Conservation (phyloP, 2,113 vertebrate species). For the Casuarius casuarius region DNA sequence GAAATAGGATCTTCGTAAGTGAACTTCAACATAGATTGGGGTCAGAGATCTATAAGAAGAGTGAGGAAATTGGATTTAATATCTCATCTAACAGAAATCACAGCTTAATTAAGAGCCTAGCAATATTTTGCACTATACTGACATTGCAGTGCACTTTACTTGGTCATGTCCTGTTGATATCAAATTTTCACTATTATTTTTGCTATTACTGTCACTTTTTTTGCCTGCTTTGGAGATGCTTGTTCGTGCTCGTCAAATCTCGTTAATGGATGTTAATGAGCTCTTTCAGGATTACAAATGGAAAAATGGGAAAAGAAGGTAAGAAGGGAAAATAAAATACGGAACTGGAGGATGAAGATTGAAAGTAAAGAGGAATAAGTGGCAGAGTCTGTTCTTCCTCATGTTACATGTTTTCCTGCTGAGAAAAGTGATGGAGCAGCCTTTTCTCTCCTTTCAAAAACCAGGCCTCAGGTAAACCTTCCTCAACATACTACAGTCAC, state of each 20-base stretch:
- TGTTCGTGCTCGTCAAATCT: background rate
- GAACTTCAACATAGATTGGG: background rate
- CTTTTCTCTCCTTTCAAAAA: background rate
- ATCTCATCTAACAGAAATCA: background rate
- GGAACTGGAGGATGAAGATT: background rate
- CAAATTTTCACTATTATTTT: conserved; percentile 5
- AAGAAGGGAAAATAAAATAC: background rate
- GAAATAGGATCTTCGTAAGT: background rate
- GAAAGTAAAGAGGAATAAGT: background rate
- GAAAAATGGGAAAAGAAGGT: background rate
- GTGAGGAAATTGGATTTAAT: background rate
- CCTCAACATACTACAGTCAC: background rate
- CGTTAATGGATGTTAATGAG: conserved; percentile 21
- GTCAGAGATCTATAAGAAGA: background rate
- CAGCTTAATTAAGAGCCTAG: conserved; percentile 26
- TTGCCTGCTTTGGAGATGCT: conserved; percentile 20
- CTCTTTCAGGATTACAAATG: conserved; percentile 5
- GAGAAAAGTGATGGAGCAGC: background rate
- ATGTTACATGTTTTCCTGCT: background rate
- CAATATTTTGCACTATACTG: background rate
- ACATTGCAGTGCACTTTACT: background rate
- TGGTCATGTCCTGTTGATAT: background rate
- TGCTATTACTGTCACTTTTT: background rate
- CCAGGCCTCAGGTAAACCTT: background rate
- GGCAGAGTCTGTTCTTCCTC: background rate